phyloP scores from a whole-genome alignment of 64 coral and sea anemone genomes.

The Stichodactyla mertensii region DNA sequence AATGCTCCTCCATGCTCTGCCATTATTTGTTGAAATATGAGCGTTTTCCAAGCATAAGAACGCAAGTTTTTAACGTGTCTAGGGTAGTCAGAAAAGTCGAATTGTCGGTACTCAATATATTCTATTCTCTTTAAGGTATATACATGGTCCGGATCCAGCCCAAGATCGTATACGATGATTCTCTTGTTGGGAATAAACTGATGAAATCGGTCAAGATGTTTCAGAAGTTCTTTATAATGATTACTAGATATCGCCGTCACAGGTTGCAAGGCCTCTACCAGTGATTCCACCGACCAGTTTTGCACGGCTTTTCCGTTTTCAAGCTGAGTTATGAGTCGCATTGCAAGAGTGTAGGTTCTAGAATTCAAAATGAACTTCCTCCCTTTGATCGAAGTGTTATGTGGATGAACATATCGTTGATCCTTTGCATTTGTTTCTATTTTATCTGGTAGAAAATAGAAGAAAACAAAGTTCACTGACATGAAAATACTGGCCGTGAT shows the following conservation, averaged over 20 bases:
- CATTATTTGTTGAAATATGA: slow-evolving; percentile 38
- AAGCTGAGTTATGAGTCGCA: background rate
- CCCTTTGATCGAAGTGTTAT: slow-evolving; percentile 18
- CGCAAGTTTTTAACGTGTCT: slow-evolving; percentile 30
- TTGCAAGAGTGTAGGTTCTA: slow-evolving; percentile 6
- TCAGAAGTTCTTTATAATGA: slow-evolving; percentile 39
- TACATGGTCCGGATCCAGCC: slow-evolving; percentile 3
- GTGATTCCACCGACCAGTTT: slow-evolving; percentile 18
- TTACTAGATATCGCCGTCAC: slow-evolving; percentile 48
- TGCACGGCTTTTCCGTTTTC: slow-evolving; percentile 7
- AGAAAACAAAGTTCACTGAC: too few relatives aligned
- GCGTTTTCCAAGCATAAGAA: slow-evolving; percentile 54
- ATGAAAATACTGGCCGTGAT: too few relatives aligned
- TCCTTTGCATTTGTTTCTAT: too few relatives aligned
- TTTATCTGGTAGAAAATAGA: too few relatives aligned
- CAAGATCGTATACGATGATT: slow-evolving; percentile 48
- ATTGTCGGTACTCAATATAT: slow-evolving; percentile 45
- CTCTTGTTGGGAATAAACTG: slow-evolving; percentile 14
- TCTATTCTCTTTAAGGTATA: background rate
- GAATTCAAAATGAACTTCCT: slow-evolving; percentile 7
- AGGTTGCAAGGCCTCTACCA: background rate
- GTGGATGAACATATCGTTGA: slow-evolving; percentile 23
- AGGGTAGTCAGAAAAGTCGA: slow-evolving; percentile 45
- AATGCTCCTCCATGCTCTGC: slow-evolving; percentile 44
- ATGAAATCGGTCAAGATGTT: slow-evolving; percentile 3